These are phyloP conservation scores for Drosophila bifasciata DNA, from an alignment of 1,140 invertebrate species.

Conservation along the genomic window DNA sequence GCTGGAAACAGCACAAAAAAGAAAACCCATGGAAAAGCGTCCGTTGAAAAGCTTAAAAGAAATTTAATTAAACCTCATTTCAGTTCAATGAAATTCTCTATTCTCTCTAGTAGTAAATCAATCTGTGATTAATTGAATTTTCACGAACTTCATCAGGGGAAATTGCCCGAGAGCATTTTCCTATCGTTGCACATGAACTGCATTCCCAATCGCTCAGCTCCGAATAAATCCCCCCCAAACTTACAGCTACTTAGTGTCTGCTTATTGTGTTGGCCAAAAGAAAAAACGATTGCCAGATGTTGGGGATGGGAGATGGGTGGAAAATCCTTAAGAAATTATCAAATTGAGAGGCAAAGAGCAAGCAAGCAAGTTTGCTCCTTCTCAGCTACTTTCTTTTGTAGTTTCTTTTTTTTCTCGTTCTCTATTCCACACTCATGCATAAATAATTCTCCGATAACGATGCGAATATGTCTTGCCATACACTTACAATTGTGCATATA, in stretches of 20 bases:
- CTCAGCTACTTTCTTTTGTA: slow-evolving; percentile 50
- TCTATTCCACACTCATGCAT: slow-evolving; percentile 66
- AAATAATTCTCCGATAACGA: slow-evolving; percentile 78
- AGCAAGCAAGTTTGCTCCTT: slow-evolving; percentile 23
- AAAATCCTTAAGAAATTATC: slow-evolving; percentile 73
- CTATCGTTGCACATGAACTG: slow-evolving; percentile 22
- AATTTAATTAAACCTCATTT: slow-evolving; percentile 23
- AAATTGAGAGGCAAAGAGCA: slow-evolving; percentile 52
- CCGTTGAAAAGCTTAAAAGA: slow-evolving; percentile 1
- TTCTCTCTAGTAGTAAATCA: neutral
- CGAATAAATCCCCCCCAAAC: slow-evolving; percentile 61
- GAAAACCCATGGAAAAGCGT: too few relatives aligned
- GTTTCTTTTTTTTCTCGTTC: too few relatives aligned
- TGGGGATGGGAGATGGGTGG: neutral
- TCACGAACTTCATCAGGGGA: slow-evolving; percentile 7
- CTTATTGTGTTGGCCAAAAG: slow-evolving; percentile 11
- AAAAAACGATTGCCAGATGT: neutral
- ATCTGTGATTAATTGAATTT: slow-evolving; percentile 37
- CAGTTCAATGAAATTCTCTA: neutral
- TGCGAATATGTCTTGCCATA: slow-evolving; percentile 46
- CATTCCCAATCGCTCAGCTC: slow-evolving; percentile 41
- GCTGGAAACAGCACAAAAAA: neutral
- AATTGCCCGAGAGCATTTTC: slow-evolving; percentile 18
- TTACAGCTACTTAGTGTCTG: slow-evolving; percentile 57
- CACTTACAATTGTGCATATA: slow-evolving; percentile 2